Conservation (phyloP, 2,797 vertebrate genomes). For the Molothrus ater region DNA sequence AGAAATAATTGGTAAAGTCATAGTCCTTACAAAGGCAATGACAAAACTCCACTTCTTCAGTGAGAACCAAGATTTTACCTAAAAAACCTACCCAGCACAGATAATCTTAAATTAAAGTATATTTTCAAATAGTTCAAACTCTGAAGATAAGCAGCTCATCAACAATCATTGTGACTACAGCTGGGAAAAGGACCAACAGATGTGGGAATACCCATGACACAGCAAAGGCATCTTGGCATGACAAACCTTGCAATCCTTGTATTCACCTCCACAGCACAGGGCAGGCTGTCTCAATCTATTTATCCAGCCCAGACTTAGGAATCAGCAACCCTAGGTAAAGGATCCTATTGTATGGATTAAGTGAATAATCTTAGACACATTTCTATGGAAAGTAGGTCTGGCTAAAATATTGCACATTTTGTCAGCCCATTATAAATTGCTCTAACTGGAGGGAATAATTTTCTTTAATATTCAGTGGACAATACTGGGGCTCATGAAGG, state of each 20-base stretch:
- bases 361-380: not conserved
- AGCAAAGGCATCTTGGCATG: not conserved
- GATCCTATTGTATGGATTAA: not conserved
- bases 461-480: not conserved
- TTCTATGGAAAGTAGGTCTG: not conserved
- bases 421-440: not conserved
- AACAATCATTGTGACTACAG: not conserved
- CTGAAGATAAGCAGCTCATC: not conserved
- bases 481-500: not conserved
- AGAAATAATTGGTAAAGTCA: not conserved
- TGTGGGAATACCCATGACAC: not conserved
- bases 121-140: not conserved
- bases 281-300: not conserved
- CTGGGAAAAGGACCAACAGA: not conserved
- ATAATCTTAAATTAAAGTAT: not conserved
- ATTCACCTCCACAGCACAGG: not conserved
- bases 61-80: not conserved
- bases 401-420: not conserved
- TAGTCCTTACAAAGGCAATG: not conserved
- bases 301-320: not conserved
- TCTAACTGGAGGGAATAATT: not conserved
- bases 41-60: not conserved
- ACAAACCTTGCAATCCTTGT: not conserved
- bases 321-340: not conserved
- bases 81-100: not conserved